phyloP scores from a whole-genome alignment of 2,113 vertebrate genomes.

The Tychaedon coryphoeus region DNA sequence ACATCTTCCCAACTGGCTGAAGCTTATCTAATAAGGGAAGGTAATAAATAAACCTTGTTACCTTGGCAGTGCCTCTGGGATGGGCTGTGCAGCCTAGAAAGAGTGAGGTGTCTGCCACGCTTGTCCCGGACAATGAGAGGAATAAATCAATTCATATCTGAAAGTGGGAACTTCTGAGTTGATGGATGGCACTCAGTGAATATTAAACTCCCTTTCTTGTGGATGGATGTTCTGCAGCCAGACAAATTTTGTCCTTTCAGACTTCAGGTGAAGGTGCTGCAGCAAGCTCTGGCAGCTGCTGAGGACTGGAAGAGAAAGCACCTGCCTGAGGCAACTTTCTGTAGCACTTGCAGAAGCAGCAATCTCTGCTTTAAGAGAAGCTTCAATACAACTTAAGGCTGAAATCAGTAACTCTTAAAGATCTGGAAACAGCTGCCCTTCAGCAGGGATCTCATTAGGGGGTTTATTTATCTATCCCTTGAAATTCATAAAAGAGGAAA shows the following conservation, averaged over 20 bases:
- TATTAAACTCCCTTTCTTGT: background rate
- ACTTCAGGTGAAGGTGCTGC: background rate
- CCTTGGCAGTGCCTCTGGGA: background rate
- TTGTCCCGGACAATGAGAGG: background rate
- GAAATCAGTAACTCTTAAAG: background rate
- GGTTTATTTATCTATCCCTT: background rate
- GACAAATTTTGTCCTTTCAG: background rate
- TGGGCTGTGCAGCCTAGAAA: background rate
- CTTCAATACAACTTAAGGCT: background rate
- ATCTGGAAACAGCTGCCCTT: background rate
- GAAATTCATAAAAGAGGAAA: background rate
- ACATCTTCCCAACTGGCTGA: background rate
- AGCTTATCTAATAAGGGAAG: background rate
- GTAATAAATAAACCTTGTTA: background rate
- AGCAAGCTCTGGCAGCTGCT: background rate
- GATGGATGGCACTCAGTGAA: background rate
- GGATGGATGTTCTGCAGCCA: background rate
- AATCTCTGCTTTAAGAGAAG: background rate
- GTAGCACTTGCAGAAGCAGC: background rate
- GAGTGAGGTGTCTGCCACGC: background rate
- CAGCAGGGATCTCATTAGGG: background rate
- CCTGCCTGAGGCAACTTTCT: background rate
- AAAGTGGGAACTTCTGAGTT: background rate
- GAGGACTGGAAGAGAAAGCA: background rate
- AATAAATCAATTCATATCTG: background rate